phyloP scores from a whole-genome alignment of 2,888 invertebrate species.

The Patella caerulea region DNA sequence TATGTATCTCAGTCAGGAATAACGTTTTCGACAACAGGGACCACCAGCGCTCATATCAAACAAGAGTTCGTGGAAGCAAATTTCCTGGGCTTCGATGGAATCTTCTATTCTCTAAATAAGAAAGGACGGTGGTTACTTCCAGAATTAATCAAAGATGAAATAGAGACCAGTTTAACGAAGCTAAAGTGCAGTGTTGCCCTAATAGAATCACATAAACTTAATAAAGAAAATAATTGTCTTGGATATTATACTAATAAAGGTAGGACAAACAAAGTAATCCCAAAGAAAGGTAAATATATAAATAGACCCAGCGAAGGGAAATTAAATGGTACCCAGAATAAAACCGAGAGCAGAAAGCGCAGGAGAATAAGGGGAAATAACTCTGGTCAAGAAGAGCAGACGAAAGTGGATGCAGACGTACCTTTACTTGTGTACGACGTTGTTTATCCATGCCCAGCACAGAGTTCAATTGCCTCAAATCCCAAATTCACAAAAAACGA shows the following conservation, averaged over 20 bases:
- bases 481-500: too few relatives aligned
- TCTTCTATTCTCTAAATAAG: conserved; percentile 51
- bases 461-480: not conserved
- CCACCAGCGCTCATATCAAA: not conserved
- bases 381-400: not conserved
- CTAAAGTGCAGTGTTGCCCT: not conserved
- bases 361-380: not conserved
- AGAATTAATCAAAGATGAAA: conserved; percentile 40
- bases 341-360: not conserved
- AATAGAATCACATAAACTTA: not conserved
- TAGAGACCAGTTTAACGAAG: conserved; percentile 15
- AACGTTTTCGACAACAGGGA: not conserved
- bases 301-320: not conserved
- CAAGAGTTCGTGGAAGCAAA: not conserved
- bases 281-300: not conserved
- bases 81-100: not conserved
- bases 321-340: not conserved
- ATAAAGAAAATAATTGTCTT: not conserved
- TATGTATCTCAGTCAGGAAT: not conserved
- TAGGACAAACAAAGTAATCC: not conserved
- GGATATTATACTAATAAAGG: conserved; percentile 6
- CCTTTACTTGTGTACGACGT: not conserved
- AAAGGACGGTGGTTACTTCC: conserved; percentile 55
- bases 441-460: not conserved
- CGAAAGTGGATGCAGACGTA: not conserved